These are phyloP conservation scores for Pachycephus smyrnensis DNA, from an alignment of 2,888 invertebrate species.

Conservation along the genomic window DNA sequence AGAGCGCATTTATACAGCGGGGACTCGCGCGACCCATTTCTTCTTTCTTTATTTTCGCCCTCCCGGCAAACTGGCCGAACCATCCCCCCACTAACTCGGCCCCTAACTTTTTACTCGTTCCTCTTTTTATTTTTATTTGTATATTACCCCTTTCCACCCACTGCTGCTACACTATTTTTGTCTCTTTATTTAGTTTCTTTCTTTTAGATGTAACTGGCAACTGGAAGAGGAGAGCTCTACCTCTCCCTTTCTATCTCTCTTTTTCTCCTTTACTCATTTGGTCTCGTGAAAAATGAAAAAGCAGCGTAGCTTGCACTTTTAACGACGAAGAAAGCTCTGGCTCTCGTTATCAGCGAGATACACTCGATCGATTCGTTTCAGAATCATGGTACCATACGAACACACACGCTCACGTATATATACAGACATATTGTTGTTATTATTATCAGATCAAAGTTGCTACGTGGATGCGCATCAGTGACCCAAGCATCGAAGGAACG, in stretches of 20 bases:
- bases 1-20: constrained; percentile 31
- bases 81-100: too few relatives aligned
- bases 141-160: too few relatives aligned
- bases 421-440: not conserved
- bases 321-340: constrained; percentile 13
- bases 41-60: constrained; percentile 19
- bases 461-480: not conserved
- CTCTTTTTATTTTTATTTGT: too few relatives aligned
- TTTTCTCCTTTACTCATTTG: not conserved
- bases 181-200: too few relatives aligned
- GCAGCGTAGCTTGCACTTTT: constrained; percentile 24
- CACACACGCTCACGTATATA: not conserved
- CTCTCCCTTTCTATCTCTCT: too few relatives aligned
- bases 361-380: constrained; percentile 4
- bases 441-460: not conserved
- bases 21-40: constrained; percentile 23
- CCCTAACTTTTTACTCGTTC: too few relatives aligned
- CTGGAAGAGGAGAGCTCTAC: too few relatives aligned
- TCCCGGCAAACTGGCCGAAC: constrained; percentile 11
- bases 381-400: too few relatives aligned
- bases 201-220: too few relatives aligned
- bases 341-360: constrained; percentile 27
- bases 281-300: constrained; percentile 21
- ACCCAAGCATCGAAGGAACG: not conserved
- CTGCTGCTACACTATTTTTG: too few relatives aligned